These are phyloP conservation scores for Laodelphax striatellus DNA, from an alignment of 1,140 invertebrate genomes.

Conservation along the genomic window DNA sequence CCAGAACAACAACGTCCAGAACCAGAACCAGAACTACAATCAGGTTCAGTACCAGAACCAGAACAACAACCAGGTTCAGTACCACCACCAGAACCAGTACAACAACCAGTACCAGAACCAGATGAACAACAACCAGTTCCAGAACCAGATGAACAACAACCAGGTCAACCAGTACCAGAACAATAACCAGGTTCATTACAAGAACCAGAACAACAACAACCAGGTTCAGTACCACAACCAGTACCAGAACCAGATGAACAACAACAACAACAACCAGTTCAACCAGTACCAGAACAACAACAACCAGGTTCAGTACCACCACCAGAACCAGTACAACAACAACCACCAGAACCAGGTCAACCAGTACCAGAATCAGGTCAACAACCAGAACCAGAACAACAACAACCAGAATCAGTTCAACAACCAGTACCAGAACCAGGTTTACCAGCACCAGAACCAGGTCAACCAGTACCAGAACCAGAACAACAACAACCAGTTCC, in stretches of 20 bases:
- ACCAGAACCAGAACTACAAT: not conserved
- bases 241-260: not conserved
- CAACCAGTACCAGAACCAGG: conserved; percentile 1
- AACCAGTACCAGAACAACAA: not conserved
- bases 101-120: not conserved
- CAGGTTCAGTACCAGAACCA: not conserved
- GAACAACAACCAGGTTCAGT: not conserved
- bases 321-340: not conserved
- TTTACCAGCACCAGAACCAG: not conserved
- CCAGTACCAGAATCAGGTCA: not conserved
- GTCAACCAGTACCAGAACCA: not conserved
- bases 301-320: not conserved
- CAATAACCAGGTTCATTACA: not conserved
- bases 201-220: not conserved
- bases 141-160: not conserved
- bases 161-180: not conserved
- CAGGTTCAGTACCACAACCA: not conserved
- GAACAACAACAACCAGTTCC: not conserved
- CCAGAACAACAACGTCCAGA: not conserved
- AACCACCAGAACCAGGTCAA: not conserved
- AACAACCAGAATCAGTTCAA: not conserved
- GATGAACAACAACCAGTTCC: not conserved
- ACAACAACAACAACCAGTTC: not conserved
- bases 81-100: not conserved
- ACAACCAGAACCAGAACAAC: not conserved